phyloP scores from a whole-genome alignment of 2,888 invertebrate species.

The Luffia ferchaultella region DNA sequence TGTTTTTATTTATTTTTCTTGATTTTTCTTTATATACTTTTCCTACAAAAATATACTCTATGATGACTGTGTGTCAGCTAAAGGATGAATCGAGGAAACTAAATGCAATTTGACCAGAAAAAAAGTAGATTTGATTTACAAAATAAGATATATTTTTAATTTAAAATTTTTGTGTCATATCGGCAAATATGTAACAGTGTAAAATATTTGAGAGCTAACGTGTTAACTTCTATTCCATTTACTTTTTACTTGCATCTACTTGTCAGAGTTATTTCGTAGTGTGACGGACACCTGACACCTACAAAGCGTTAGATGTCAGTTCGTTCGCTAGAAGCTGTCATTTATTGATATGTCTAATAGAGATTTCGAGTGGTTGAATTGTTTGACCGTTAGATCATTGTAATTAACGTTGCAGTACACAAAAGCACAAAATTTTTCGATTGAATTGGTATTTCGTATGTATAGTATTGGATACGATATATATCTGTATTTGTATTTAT shows the following conservation, averaged over 20 bases:
- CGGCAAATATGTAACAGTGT: too few species aligned
- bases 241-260: not conserved
- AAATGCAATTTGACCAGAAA: too few species aligned
- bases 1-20: too few species aligned
- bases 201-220: too few species aligned
- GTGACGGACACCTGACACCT: not conserved
- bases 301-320: not conserved
- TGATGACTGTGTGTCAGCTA: too few species aligned
- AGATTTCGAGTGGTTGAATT: not conserved
- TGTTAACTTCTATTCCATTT: too few species aligned
- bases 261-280: not conserved
- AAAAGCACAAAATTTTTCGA: not conserved
- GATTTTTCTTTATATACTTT: too few species aligned
- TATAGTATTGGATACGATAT: not conserved
- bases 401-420: not conserved
- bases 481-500: not conserved
- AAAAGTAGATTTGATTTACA: too few species aligned
- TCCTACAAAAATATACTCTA: too few species aligned
- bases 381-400: not conserved
- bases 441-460: not conserved
- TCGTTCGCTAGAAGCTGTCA: not conserved
- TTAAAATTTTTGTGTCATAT: too few species aligned
- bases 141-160: too few species aligned
- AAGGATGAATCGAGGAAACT: too few species aligned
- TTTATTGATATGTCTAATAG: not conserved